Base-by-base conservation (phyloP, 2,113 vertebrate species). In the Polypterus senegalus region DNA sequence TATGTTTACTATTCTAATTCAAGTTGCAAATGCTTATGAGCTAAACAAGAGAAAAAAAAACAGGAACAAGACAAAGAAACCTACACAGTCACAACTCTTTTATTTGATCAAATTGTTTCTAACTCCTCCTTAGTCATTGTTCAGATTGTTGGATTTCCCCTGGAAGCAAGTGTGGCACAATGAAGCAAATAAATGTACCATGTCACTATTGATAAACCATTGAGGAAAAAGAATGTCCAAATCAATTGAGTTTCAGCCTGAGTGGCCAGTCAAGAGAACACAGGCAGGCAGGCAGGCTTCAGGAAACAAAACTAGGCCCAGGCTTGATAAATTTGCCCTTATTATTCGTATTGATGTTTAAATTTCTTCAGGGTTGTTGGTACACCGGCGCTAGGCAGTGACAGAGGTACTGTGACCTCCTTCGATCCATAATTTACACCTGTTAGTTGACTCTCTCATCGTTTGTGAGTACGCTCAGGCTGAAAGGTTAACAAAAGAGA, bases 401-500 rank as follows among this genome's bases (percentile, higher is more conserved):
- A 91, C 89, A 91, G 91, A 91, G 88, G 87, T 84, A 89, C 74
- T 66, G 75, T 77, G 85, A 94, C 90, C 91, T 91, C 83, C 86
- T 92, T 95, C 88, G 89, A 97, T 96, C 92, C 86, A 92, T 94
- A 94, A 93, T 91, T 89, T 94, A 92, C 90, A 96, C 93, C 91
- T 94, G 91, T 97, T 97, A 96, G 92, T 89, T 80, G 86, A 88
- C 87, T 94, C 91, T 89, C 90, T 82, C 80, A 87, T 90, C 84
- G 90, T 91, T 89, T 92, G 86, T 88, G 89, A 92, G 92, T 88
- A 89, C 78, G 90, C 90, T 92, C 81, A 72, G 84, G 88, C 89
- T 92, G 91, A 97, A 93, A 97, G 94, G 95, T 97, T 98, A 97
- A 98, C 94, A 94, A 94, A 97, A 98, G 91, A 95, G 89, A 94